Evolutionary conservation across 2,888 invertebrate genomes (phyloP).

Genomic region (Amblyteles armatorius): DNA sequence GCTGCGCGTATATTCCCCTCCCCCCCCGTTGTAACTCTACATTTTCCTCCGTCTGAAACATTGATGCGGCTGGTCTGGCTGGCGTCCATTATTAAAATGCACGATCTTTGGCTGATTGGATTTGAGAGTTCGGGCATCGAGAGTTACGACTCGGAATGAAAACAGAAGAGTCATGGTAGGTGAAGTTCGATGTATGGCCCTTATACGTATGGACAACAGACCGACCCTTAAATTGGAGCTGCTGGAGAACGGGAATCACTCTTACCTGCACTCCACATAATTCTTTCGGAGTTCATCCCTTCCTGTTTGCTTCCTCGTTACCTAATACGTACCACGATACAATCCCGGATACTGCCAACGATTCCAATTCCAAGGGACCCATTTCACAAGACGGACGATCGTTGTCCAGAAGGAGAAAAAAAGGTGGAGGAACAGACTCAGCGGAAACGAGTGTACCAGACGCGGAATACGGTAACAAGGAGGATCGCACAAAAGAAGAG

Average conservation of each 20-base stretch:
- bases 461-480: slow-evolving; percentile 24
- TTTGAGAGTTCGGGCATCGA: slow-evolving; percentile 31
- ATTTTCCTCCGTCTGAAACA: slow-evolving; percentile 44
- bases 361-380: slow-evolving; percentile 15
- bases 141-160: not conserved
- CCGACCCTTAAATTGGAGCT: not conserved
- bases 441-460: not conserved
- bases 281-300: slow-evolving; percentile 18
- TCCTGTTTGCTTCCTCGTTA: not conserved
- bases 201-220: not conserved
- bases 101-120: slow-evolving; percentile 53
- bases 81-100: slow-evolving; percentile 50
- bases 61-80: slow-evolving; percentile 43
- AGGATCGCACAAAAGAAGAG: not conserved
- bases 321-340: not conserved
- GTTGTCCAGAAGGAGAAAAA: not conserved
- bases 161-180: not conserved
- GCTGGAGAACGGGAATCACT: slow-evolving; percentile 11
- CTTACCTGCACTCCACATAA: slow-evolving; percentile 3
- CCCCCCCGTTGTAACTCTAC: not conserved
- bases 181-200: not conserved
- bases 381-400: slow-evolving; percentile 6
- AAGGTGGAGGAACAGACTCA: not conserved
- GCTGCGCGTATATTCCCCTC: not conserved
- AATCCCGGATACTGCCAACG: not conserved